phyloP scores from a whole-genome alignment of 2,797 vertebrate species.

The Momotus momota region DNA sequence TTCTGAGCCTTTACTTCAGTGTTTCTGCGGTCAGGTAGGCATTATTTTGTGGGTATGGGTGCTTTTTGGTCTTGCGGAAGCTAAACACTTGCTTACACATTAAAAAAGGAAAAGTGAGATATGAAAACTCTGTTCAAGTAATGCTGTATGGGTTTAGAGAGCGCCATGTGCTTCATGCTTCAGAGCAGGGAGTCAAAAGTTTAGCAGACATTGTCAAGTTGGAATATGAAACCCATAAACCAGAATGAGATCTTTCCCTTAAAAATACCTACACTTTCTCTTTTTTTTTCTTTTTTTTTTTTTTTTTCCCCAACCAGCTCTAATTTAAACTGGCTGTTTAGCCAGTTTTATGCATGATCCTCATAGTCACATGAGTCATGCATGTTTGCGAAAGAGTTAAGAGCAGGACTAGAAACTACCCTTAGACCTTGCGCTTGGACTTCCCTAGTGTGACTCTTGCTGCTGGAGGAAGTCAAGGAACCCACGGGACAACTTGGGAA shows the following conservation, averaged over 20 bases:
- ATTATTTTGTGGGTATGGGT: neutral
- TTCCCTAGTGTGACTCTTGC: fast-evolving
- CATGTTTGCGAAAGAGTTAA: neutral
- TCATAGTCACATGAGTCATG: neutral
- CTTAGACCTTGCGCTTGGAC: neutral
- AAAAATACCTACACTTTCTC: neutral
- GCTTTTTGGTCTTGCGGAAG: neutral
- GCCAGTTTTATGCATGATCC: neutral
- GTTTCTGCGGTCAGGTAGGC: neutral
- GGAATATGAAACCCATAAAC: neutral
- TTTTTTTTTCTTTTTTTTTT: neutral
- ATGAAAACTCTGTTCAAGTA: neutral
- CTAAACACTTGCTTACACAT: neutral
- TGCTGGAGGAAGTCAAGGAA: neutral
- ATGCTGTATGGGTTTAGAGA: neutral
- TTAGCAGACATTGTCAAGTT: neutral
- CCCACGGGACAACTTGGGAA: neutral
- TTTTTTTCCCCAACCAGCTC: neutral
- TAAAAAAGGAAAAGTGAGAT: neutral
- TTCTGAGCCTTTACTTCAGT: neutral
- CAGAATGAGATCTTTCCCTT: neutral
- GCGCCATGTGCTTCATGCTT: neutral
- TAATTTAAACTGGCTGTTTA: neutral
- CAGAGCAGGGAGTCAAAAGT: neutral
- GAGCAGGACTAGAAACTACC: neutral